Evolutionary conservation across 1,140 invertebrate genomes (phyloP), one percentile per base, ranked within the genome.

Genomic region (Scylla paramamosain): DNA sequence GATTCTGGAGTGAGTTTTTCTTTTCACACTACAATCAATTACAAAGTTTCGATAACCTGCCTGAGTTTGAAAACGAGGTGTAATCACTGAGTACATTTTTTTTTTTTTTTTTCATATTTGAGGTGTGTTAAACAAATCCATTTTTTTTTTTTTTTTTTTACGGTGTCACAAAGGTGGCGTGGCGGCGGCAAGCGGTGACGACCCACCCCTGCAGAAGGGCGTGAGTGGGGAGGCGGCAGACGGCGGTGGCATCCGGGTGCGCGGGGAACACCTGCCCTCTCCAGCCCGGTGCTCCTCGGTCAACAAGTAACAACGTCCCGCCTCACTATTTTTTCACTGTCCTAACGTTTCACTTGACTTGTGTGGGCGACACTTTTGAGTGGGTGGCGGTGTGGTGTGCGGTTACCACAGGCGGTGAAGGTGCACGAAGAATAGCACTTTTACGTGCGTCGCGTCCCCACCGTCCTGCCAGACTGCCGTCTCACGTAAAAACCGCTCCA

Each of bases 401-500:
- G 94, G 45, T 87, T 46, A 87, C 94, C 94, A 29, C 90, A 84
- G 84, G 91, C 67, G 31, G 84, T 31, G 91, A 86, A 95, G 83
- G 82, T 88, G 59, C 52, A 91, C 77, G 83, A 92, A 86, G 90
- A 95, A 91, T 92, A 86, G 52, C 90, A 92, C 94, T 94, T 90
- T 89, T 92, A 87, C 94, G 94, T 95, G 94, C 48, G 94, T 46
- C 48, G 90, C 83, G 94, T 92, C 94, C 83, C 91, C 91, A 59
- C 28, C 90, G 90, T 88, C 82, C 82, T 32, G 91, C 90, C 83
- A 95, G 94, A 95, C 94, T 95, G 94, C 91, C 48, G 94, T 59
- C n/a, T 86, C 91, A 87, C 83, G 94, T 95, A 95, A 95, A 95
- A 95, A 95, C 94, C 94, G 59, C 91, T 87, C 89, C 94, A 95